Conservation (phyloP, 1,140 invertebrate species). For the Anastrepha obliqua region DNA sequence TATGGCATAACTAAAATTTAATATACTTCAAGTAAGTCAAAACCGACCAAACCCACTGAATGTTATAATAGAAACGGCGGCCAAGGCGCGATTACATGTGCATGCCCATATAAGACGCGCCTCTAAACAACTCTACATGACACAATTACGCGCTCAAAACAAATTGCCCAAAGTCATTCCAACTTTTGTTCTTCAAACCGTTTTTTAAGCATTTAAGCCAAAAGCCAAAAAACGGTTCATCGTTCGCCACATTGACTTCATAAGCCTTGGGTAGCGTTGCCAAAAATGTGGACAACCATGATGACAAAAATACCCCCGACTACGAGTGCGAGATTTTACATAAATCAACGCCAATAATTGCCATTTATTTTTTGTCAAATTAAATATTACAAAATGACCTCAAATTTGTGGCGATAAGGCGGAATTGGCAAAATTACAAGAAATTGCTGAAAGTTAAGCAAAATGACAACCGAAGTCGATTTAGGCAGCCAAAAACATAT, state of each 20-base stretch:
- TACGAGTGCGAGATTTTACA: neutral
- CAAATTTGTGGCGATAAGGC: constrained; percentile 45
- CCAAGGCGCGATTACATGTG: neutral
- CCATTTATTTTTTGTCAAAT: constrained; percentile 50
- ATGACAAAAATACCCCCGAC: neutral
- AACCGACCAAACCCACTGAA: neutral
- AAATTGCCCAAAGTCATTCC: constrained; percentile 22
- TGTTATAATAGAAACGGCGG: neutral
- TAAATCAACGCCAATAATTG: constrained; percentile 50
- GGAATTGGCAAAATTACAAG: constrained; percentile 47
- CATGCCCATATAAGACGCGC: neutral
- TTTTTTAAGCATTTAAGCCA: constrained; percentile 1
- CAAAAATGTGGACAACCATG: constrained; percentile 8
- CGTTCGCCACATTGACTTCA: constrained; percentile 11
- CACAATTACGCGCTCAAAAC: constrained; percentile 34
- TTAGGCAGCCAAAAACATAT: constrained; percentile 4
- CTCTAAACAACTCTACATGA: neutral
- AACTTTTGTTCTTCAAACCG: neutral
- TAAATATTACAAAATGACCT: constrained; percentile 28
- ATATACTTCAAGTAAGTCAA: neutral
- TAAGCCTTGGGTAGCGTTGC: neutral
- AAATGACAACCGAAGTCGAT: neutral
- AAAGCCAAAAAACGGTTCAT: neutral
- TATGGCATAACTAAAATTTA: neutral
- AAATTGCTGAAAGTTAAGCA: neutral